Evolutionary conservation across 1,140 invertebrate genomes (phyloP).

Genomic region (Hormaphis cornu): DNA sequence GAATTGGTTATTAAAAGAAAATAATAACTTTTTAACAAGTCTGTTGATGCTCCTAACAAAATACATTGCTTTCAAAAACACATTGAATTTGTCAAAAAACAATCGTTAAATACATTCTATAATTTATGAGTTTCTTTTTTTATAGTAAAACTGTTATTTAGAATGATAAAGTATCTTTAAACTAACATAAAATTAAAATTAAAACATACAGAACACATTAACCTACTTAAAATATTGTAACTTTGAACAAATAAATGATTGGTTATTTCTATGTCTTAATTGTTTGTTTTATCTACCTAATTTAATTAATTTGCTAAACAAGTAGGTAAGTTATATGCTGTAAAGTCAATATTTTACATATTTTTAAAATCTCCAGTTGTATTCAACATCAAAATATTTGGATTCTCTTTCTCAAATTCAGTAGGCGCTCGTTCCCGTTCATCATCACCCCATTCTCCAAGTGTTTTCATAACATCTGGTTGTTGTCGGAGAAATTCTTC

Average conservation of each 20-base stretch:
- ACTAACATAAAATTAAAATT: constrained; percentile 10
- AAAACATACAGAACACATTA: not conserved
- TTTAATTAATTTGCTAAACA: not conserved
- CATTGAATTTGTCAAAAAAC: not conserved
- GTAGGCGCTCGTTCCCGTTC: constrained; percentile 59
- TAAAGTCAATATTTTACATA: constrained; percentile 49
- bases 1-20: constrained; percentile 11
- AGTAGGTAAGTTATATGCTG: not conserved
- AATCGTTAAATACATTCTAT: not conserved
- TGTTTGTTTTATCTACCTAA: not conserved
- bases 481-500: constrained; percentile 54
- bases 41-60: constrained; percentile 13
- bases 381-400: constrained; percentile 64
- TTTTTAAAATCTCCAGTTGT: constrained; percentile 60
- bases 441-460: constrained; percentile 62
- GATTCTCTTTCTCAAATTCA: constrained; percentile 66
- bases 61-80: constrained; percentile 22
- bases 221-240: constrained; percentile 15
- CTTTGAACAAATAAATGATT: constrained; percentile 9
- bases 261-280: not conserved
- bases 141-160: not conserved
- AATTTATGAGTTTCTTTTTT: not conserved
- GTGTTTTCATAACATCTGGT: constrained; percentile 59
- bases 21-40: constrained; percentile 11
- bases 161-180: not conserved